These are phyloP conservation scores for Oenanthe melanoleuca DNA, from an alignment of 2,113 vertebrate genomes.

Conservation along the genomic window DNA sequence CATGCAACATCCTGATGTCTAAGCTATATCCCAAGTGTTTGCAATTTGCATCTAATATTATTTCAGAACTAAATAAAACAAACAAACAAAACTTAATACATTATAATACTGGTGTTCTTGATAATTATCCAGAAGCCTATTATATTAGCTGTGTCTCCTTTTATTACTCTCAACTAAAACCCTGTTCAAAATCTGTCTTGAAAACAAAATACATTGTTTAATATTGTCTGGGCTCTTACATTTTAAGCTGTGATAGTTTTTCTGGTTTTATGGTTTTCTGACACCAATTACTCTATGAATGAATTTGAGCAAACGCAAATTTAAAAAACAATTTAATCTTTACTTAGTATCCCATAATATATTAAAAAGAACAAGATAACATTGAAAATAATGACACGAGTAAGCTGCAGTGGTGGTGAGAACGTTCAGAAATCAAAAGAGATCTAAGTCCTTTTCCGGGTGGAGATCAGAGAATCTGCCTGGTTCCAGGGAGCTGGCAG, in stretches of 20 bases:
- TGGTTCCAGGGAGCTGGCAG: not conserved
- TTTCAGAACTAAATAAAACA: not conserved
- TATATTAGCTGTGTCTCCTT: not conserved
- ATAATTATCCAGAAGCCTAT: not conserved
- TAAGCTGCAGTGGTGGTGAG: not conserved
- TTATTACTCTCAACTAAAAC: not conserved
- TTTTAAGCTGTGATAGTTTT: not conserved
- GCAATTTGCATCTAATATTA: not conserved
- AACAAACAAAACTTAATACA: not conserved
- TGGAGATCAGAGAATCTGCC: not conserved
- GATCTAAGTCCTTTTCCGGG: fast-evolving
- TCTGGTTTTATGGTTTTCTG: not conserved
- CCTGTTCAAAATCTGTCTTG: not conserved
- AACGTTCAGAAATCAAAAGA: not conserved
- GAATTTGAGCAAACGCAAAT: not conserved
- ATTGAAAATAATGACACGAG: not conserved
- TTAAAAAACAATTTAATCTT: not conserved
- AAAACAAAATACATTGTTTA: not conserved
- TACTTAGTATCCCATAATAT: not conserved
- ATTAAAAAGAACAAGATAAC: not conserved
- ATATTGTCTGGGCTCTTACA: not conserved
- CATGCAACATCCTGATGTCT: not conserved
- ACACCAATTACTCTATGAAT: not conserved
- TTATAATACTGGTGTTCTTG: not conserved
- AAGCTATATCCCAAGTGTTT: not conserved